These are phyloP conservation scores for Petrophora chlorosata DNA, from an alignment of 2,888 invertebrate species.

Conservation along the genomic window DNA sequence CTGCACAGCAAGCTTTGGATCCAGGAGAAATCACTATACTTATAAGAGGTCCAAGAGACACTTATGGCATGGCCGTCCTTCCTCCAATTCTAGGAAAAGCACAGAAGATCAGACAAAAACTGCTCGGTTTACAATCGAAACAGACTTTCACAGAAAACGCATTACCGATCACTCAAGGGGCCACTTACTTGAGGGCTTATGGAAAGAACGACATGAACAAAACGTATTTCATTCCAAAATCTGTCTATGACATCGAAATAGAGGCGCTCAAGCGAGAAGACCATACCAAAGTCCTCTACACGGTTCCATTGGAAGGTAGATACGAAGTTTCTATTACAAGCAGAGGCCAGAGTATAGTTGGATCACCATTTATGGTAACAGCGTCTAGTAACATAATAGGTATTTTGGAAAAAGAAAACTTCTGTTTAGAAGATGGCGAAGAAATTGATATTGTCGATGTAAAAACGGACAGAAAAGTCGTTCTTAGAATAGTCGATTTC, in stretches of 20 bases:
- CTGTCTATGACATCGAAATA: slow-evolving; percentile 79
- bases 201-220: slow-evolving; percentile 76
- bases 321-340: slow-evolving; percentile 83
- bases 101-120: slow-evolving; percentile 72
- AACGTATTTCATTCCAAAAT: slow-evolving; percentile 75
- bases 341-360: slow-evolving; percentile 80
- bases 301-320: slow-evolving; percentile 78
- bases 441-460: slow-evolving; percentile 76
- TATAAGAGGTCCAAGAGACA: slow-evolving; percentile 76
- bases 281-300: slow-evolving; percentile 79
- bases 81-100: slow-evolving; percentile 77
- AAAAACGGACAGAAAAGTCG: slow-evolving; percentile 74
- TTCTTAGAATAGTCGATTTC: slow-evolving; percentile 80
- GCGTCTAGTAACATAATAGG: slow-evolving; percentile 68
- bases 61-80: slow-evolving; percentile 71
- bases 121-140: slow-evolving; percentile 68
- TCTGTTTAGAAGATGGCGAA: slow-evolving; percentile 73
- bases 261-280: slow-evolving; percentile 72
- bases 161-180: slow-evolving; percentile 73
- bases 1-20: slow-evolving; percentile 74
- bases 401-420: slow-evolving; percentile 65
- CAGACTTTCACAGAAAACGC: slow-evolving; percentile 65
- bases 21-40: slow-evolving; percentile 76
- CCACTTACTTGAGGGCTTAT: slow-evolving; percentile 70
- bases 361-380: slow-evolving; percentile 84